Percentiles rank a stretch among this genome's conserved stretches.
Evolutionary conservation across 2,797 vertebrate genomes (phyloP).

Genomic region (Sphenodon punctatus): DNA sequence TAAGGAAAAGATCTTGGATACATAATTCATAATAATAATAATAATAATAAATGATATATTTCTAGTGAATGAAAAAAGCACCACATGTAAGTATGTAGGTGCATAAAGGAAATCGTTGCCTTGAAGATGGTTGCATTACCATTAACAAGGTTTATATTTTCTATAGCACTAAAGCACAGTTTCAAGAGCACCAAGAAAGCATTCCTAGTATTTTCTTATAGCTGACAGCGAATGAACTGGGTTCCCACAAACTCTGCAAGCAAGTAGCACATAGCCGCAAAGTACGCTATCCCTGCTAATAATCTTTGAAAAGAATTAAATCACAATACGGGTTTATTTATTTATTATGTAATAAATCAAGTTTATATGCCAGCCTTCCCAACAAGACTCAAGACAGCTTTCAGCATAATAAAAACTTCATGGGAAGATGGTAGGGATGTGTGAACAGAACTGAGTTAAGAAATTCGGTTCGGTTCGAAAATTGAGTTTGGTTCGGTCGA

Average conservation of each 20-base stretch:
- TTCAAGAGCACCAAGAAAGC: no score
- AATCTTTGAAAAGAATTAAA: background rate
- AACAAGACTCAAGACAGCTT: no score
- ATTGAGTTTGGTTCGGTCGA: no score
- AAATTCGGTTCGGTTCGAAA: no score
- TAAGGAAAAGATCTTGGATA: background rate
- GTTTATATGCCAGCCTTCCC: no score
- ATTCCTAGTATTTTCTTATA: background rate
- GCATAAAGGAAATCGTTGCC: background rate
- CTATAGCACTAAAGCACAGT: no score
- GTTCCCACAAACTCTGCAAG: no score
- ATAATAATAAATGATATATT: background rate
- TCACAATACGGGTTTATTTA: background rate
- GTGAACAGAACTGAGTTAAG: no score
- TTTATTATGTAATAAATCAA: no score
- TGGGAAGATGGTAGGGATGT: no score
- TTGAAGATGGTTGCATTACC: background rate
- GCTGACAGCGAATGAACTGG: background rate
- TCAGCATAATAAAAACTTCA: no score
- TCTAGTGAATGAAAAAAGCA: background rate
- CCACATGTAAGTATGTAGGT: background rate
- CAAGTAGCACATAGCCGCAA: background rate
- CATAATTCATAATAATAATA: background rate
- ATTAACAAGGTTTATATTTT: background rate
- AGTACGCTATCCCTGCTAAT: background rate